Evolutionary conservation across 2,888 invertebrate genomes (phyloP).

Genomic region (Julus scandinavius): DNA sequence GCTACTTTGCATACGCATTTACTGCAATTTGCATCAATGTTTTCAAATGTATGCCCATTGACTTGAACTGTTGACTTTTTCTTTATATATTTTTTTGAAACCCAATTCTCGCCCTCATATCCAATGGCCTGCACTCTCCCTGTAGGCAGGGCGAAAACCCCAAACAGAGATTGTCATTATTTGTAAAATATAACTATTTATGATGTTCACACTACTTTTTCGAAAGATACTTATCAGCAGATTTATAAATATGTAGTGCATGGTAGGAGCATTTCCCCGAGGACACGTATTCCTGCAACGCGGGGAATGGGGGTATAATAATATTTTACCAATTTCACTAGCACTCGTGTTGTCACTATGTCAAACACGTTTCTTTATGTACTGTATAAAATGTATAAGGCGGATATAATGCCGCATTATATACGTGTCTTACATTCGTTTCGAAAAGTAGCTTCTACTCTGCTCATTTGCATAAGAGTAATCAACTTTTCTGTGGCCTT

Average conservation of each 20-base stretch:
- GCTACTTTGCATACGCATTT: neutral
- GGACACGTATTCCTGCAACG: neutral
- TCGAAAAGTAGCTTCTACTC: neutral
- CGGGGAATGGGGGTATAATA: neutral
- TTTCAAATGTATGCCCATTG: neutral
- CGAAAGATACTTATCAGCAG: neutral
- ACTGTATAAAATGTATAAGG: neutral
- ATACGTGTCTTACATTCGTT: neutral
- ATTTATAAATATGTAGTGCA: slow-evolving; percentile 22
- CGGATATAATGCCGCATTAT: slow-evolving; percentile 9
- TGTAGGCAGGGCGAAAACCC: neutral
- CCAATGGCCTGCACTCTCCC: neutral
- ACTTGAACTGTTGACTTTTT: neutral
- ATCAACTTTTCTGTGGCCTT: slow-evolving; percentile 4
- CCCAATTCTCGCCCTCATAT: neutral
- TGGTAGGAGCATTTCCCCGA: slow-evolving; percentile 2
- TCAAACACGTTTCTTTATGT: slow-evolving; percentile 2
- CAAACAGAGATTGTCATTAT: neutral
- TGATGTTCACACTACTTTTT: slow-evolving; percentile 22
- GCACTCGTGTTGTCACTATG: slow-evolving; percentile 23
- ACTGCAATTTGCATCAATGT: neutral
- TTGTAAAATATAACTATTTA: slow-evolving; percentile 10
- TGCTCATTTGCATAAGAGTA: slow-evolving; percentile 15
- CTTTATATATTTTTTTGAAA: neutral
- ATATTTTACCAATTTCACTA: neutral